phyloP scores from a whole-genome alignment of 35 echinoderm and acorn worm species.

The Lytechinus variegatus region DNA sequence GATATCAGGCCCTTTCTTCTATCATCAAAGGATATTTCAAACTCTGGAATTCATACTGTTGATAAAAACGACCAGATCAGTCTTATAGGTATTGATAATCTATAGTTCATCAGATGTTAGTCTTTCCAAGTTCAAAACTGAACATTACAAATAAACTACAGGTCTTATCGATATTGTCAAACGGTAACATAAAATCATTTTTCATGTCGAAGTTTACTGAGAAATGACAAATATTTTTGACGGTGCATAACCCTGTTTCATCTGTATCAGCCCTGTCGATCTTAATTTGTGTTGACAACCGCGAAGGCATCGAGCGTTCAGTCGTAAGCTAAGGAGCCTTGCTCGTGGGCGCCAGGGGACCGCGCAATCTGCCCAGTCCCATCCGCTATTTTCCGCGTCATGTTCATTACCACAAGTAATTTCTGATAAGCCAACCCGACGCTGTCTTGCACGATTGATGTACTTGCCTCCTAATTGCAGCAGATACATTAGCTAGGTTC shows the following conservation, averaged over 20 bases:
- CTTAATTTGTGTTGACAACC: constrained; percentile 32
- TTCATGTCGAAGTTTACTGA: constrained; percentile 1
- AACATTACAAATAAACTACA: background rate
- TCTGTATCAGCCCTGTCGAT: constrained; percentile 22
- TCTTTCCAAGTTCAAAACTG: background rate
- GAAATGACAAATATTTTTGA: constrained; percentile 4
- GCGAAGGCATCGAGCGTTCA: background rate
- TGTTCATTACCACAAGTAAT: constrained; percentile 43
- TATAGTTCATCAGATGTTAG: background rate
- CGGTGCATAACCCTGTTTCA: constrained; percentile 6
- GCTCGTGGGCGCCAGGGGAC: constrained; percentile 28
- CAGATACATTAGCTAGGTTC: background rate
- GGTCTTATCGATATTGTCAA: background rate
- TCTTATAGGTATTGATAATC: background rate
- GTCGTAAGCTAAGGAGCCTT: background rate
- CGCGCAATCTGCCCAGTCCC: constrained; percentile 34
- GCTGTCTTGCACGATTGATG: constrained; percentile 7
- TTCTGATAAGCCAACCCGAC: constrained; percentile 31
- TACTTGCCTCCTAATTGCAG: constrained; percentile 18
- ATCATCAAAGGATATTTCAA: background rate
- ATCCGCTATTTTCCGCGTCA: constrained; percentile 41
- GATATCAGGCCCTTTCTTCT: background rate
- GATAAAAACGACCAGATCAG: background rate
- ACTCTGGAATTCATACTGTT: background rate
- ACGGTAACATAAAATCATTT: background rate